Conservation (phyloP, 1,140 invertebrate species). For the Drosophila asahinai region DNA sequence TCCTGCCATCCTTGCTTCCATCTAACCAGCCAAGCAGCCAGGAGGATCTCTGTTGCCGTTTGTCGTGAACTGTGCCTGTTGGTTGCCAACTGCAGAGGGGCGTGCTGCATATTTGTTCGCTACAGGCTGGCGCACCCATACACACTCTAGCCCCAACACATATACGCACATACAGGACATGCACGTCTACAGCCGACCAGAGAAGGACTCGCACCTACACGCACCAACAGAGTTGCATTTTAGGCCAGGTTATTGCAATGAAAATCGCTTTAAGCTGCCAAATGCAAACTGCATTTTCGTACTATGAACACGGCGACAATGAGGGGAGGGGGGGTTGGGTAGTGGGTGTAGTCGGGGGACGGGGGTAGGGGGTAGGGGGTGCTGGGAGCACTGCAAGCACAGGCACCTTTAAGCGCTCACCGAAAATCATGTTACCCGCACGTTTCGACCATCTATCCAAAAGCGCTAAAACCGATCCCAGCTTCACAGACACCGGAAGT, state of each 20-base stretch:
- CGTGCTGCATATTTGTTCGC: constrained; percentile 55
- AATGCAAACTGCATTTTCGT: constrained; percentile 76
- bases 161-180: no score
- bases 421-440: constrained; percentile 80
- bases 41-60: constrained; percentile 25
- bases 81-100: constrained; percentile 67
- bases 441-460: constrained; percentile 68
- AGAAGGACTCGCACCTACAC: constrained; percentile 11
- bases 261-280: constrained; percentile 79
- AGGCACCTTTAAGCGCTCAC: constrained; percentile 58
- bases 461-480: constrained; percentile 29
- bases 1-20: not conserved
- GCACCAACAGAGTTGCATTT: constrained; percentile 59
- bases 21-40: not conserved
- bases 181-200: not conserved
- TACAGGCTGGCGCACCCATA: constrained; percentile 39
- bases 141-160: not conserved
- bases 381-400: not conserved
- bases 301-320: constrained; percentile 31
- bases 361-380: not conserved
- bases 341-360: constrained; percentile 4
- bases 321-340: not conserved
- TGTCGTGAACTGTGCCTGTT: constrained; percentile 52
- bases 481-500: constrained; percentile 4
- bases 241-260: constrained; percentile 74